Percentiles rank a stretch among this genome's conserved stretches.
phyloP scores from a whole-genome alignment of 2,888 invertebrate species.

The Heliconius hortense region DNA sequence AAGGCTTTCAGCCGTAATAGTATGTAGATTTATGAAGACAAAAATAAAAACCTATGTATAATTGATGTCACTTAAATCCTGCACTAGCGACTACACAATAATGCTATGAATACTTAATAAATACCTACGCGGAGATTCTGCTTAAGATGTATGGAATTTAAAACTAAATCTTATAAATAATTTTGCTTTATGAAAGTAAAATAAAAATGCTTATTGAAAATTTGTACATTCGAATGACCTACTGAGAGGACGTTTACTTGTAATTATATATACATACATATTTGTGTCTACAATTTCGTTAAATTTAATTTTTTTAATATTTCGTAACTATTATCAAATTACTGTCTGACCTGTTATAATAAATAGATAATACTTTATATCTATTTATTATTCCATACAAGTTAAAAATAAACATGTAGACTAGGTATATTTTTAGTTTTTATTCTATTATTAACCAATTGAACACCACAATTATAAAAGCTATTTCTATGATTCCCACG shows the following conservation, averaged over 20 bases:
- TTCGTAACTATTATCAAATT: conserved; percentile 19
- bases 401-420: background rate
- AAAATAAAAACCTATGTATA: background rate
- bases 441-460: background rate
- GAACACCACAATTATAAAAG: background rate
- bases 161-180: background rate
- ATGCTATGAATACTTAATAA: conserved; percentile 2
- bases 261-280: conserved; percentile 23
- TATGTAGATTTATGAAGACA: background rate
- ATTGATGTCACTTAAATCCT: background rate
- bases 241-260: conserved; percentile 25
- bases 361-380: background rate
- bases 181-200: background rate
- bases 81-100: background rate
- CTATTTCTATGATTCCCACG: conserved; percentile 21
- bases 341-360: background rate
- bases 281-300: conserved; percentile 16
- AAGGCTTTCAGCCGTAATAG: background rate
- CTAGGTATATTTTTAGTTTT: background rate
- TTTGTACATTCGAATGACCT: conserved; percentile 16
- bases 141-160: background rate
- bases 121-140: background rate
- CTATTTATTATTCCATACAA: background rate
- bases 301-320: conserved; percentile 24
- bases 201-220: conserved; percentile 23